Evolutionary conservation across 2,888 invertebrate species (phyloP).

Genomic region (Metalampra italica): DNA sequence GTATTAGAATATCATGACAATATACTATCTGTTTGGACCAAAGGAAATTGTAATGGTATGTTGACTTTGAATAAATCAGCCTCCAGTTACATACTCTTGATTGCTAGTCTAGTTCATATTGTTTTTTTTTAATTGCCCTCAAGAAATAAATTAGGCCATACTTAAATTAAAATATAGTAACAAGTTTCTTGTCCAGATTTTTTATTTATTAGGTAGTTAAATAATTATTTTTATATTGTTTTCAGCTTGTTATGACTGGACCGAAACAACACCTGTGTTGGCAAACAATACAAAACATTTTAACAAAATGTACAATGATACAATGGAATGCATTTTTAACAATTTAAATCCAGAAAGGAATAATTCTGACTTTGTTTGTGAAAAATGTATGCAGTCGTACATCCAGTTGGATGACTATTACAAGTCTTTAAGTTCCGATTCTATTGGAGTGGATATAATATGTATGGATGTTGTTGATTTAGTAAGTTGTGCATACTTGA

Average conservation of each 20-base stretch:
- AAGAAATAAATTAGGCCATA: no score
- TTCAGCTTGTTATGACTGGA: slow-evolving; percentile 78
- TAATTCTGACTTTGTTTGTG: slow-evolving; percentile 62
- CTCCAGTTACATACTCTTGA: no score
- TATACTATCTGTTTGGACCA: slow-evolving; percentile 77
- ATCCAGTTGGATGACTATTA: slow-evolving; percentile 76
- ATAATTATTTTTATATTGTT: slow-evolving; percentile 18
- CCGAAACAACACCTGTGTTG: slow-evolving; percentile 51
- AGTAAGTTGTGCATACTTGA: slow-evolving; percentile 52
- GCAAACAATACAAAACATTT: slow-evolving; percentile 74
- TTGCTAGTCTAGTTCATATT: no score
- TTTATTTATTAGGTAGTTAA: neutral
- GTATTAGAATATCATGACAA: slow-evolving; percentile 77
- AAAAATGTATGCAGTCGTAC: slow-evolving; percentile 76
- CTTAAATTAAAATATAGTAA: no score
- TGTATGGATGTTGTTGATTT: slow-evolving; percentile 84
- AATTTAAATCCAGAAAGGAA: slow-evolving; percentile 36
- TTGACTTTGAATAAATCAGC: no score
- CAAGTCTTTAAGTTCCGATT: slow-evolving; percentile 72
- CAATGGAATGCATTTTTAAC: slow-evolving; percentile 58
- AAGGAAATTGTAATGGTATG: slow-evolving; percentile 81
- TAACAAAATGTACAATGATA: slow-evolving; percentile 59
- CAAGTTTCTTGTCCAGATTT: no score
- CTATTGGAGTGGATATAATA: slow-evolving; percentile 77
- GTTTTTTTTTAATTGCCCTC: no score